Evolutionary conservation across 2,113 vertebrate genomes (phyloP).

Genomic region (Pleuronectes platessa): DNA sequence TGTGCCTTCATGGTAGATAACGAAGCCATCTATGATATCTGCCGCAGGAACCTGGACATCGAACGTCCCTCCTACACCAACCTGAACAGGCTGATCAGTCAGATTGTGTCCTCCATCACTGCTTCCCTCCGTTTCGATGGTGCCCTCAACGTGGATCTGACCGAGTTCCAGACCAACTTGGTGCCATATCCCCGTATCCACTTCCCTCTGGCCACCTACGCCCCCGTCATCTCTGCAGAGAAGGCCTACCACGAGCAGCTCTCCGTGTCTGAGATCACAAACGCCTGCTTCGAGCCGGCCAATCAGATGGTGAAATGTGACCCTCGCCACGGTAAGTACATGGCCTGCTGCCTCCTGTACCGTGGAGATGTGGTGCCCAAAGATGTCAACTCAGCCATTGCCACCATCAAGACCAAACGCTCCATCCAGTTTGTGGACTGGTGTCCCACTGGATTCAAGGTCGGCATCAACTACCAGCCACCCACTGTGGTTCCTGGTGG

Average conservation of each 20-base stretch:
- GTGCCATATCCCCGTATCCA: constrained; percentile 25
- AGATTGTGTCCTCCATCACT: constrained; percentile 18
- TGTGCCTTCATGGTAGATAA: constrained; percentile 90
- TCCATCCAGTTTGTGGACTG: constrained; percentile 85
- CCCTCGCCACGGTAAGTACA: constrained; percentile 49
- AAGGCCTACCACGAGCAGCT: constrained; percentile 21
- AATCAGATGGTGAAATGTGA: constrained; percentile 22
- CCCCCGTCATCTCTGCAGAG: constrained; percentile 29
- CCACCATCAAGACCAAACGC: constrained; percentile 86
- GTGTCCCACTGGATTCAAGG: constrained; percentile 84
- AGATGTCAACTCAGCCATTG: constrained; percentile 44
- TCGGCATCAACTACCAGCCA: constrained; percentile 80
- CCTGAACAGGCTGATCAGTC: constrained; percentile 79
- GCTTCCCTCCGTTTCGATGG: constrained; percentile 18
- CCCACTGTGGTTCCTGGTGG: constrained; percentile 84
- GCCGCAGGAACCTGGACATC: constrained; percentile 85
- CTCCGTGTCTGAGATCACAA: constrained; percentile 7
- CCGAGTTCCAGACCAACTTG: constrained; percentile 27
- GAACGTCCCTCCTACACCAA: constrained; percentile 83
- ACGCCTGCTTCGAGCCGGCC: constrained; percentile 17
- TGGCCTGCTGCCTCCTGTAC: constrained; percentile 76
- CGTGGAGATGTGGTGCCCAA: constrained; percentile 32
- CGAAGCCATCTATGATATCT: constrained; percentile 88
- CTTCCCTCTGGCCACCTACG: constrained; percentile 22
- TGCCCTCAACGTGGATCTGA: constrained; percentile 15